Conservation (phyloP, 2,888 invertebrate genomes). For the Argynnis bischoffii region DNA sequence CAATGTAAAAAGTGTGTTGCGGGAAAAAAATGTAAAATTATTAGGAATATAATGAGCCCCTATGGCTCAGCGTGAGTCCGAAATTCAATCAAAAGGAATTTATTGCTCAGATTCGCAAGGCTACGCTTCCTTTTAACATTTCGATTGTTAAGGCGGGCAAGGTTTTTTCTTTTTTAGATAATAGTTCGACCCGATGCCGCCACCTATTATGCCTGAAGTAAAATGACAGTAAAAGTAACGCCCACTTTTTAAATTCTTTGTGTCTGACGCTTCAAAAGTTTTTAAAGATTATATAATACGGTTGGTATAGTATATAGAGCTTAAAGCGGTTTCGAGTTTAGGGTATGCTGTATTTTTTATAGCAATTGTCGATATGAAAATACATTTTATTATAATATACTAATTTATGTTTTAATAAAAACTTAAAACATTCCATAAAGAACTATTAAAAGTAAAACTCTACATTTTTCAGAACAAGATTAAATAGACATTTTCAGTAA, state of each 20-base stretch:
- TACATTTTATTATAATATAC: too few species aligned
- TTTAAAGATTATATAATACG: constrained; percentile 77
- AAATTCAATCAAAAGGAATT: constrained; percentile 80
- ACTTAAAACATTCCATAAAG: too few species aligned
- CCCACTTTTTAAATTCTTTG: constrained; percentile 79
- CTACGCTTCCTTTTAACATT: constrained; percentile 68
- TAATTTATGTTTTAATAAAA: too few species aligned
- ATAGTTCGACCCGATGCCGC: constrained; percentile 69
- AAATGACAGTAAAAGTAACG: constrained; percentile 78
- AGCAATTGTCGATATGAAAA: too few species aligned
- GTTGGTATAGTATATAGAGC: constrained; percentile 44
- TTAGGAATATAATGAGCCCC: constrained; percentile 77
- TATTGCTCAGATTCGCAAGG: constrained; percentile 80
- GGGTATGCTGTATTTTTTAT: background rate
- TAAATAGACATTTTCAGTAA: constrained; percentile 11
- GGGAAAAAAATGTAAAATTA: constrained; percentile 65
- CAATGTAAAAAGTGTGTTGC: constrained; percentile 31
- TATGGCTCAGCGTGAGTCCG: constrained; percentile 79
- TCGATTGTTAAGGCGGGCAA: constrained; percentile 65
- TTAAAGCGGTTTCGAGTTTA: constrained; percentile 23
- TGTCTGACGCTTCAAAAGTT: constrained; percentile 68
- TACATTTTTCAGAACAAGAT: background rate
- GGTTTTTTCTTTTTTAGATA: constrained; percentile 52
- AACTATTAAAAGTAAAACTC: background rate
- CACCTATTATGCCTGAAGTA: constrained; percentile 64